phyloP scores from a whole-genome alignment of 2,113 vertebrate species.

The Leptosomus discolor region DNA sequence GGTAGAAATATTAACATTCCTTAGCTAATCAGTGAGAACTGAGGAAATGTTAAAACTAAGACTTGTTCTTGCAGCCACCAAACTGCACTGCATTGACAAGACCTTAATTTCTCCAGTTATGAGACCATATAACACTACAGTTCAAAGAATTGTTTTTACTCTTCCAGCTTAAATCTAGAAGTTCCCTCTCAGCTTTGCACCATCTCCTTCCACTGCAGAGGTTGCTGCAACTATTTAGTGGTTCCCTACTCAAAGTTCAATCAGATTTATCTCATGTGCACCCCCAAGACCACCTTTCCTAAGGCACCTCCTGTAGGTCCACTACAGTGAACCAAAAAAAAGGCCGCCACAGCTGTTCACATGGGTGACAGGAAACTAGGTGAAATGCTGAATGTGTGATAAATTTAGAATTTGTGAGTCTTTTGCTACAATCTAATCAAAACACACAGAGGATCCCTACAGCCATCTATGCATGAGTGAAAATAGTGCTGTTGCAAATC shows the following conservation, averaged over 20 bases:
- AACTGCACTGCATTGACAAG: background rate
- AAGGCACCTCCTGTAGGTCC: background rate
- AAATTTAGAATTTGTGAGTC: background rate
- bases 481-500: too few species aligned
- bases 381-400: background rate
- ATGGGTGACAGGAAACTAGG: background rate
- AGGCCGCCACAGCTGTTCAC: background rate
- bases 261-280: background rate
- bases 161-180: background rate
- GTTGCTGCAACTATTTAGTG: background rate
- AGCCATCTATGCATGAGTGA: background rate
- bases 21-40: background rate
- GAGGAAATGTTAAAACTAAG: background rate
- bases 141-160: background rate
- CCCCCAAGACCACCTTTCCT: background rate
- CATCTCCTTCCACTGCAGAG: background rate
- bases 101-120: background rate
- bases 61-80: background rate
- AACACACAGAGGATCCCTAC: background rate
- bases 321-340: background rate
- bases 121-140: background rate
- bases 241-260: background rate
- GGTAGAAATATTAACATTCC: background rate
- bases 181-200: background rate
- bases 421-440: background rate